Evolutionary conservation across 2,888 invertebrate genomes (phyloP), one percentile per base, ranked within the genome.

Genomic region (Ormyrus nitidulus): DNA sequence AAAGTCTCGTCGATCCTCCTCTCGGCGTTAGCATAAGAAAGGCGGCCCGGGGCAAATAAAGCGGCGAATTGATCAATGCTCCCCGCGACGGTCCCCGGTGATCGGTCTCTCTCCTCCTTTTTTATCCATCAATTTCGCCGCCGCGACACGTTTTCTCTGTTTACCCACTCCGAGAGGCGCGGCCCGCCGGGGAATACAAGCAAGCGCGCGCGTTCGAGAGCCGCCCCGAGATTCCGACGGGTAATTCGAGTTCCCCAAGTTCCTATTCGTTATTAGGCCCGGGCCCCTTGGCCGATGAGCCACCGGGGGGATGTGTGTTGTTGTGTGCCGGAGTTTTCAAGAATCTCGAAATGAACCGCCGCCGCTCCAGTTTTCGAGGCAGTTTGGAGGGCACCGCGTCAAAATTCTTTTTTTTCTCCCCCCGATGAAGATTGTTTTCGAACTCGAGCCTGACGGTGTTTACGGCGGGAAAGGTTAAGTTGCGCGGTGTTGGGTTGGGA

Each of bases 231-330:
- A 73, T 71, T 62, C 61, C 58, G 56, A 13, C 13, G 13, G 64
- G 48, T 87, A 88, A 88, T 86, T 86, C 86, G 87, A 88, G 86
- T 88, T 86, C 86, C 86, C 34, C 85, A 88, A 88, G 88, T 88
- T 87, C 86, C 87, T 86, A 87, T 86, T 88, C 88, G 87, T 88
- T 88, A 88, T 86, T 83, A 85, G 84, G 34, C 34, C 34, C 85
- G 85, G 81, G 86, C 86, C 86, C 86, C 86, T 85, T 86, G 70
- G 59, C 73, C 46, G 85, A 83, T 81, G 61, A 8, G 64, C 66
- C 64, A 59, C 70, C 44, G 75, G 83, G 82, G 81, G 78, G 82
- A 68, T 81, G 80, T 82, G 82, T 78, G 80, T 76, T 34, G 9
- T 68, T 61, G 11, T 11, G 85, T 19, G 71, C 3, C 34, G 86